Evolutionary conservation across 2,888 invertebrate genomes (phyloP).

Genomic region (Idaea straminata): DNA sequence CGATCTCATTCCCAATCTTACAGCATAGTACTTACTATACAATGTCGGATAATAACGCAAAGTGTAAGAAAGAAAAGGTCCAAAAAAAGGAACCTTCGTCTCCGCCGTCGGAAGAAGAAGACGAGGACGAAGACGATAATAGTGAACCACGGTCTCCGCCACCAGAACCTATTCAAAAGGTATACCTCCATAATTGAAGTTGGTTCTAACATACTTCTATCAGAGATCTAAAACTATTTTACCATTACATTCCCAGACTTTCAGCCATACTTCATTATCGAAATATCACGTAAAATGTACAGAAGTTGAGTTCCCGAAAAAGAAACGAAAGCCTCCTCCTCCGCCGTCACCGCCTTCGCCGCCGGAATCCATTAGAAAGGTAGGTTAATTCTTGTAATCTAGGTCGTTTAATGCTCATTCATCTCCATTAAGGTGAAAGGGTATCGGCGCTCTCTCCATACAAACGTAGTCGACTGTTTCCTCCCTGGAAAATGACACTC

Average conservation of each 20-base stretch:
- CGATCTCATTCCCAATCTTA: neutral
- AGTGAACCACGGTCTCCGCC: no score
- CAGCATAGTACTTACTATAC: neutral
- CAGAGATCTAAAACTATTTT: no score
- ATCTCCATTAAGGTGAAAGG: no score
- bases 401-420: no score
- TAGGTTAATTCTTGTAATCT: neutral
- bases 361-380: neutral
- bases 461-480: no score
- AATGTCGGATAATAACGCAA: neutral
- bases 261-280: neutral
- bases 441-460: no score
- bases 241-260: neutral
- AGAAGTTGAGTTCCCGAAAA: slow-evolving; percentile 13
- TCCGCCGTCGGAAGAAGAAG: neutral
- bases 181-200: neutral
- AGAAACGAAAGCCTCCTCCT: slow-evolving; percentile 12
- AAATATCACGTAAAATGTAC: slow-evolving; percentile 14
- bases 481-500: no score
- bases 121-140: neutral
- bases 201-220: neutral
- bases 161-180: no score
- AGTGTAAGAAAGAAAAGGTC: no score
- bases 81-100: no score
- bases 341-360: slow-evolving; percentile 3